Conservation (phyloP, 2,888 invertebrate species). For the Platycheirus albimanus region DNA sequence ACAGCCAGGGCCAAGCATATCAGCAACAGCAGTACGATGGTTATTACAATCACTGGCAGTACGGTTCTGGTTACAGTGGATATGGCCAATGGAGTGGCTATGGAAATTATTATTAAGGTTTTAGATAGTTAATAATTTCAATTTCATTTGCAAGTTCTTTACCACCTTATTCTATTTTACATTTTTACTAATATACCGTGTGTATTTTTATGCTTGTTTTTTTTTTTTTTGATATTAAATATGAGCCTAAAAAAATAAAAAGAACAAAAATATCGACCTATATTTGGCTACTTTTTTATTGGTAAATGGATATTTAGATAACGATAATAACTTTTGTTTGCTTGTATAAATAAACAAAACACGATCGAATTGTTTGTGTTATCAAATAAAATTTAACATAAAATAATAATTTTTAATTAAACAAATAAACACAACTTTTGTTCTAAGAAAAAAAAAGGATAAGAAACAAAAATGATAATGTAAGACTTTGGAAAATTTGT, state of each 20-base stretch:
- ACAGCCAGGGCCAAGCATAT: slow-evolving; percentile 78
- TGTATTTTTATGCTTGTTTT: too few species aligned
- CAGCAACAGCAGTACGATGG: slow-evolving; percentile 84
- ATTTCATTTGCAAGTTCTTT: slow-evolving; percentile 23
- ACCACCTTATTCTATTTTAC: too few species aligned
- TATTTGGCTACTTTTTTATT: neutral
- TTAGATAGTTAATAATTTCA: slow-evolving; percentile 21
- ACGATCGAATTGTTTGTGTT: neutral
- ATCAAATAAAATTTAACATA: neutral
- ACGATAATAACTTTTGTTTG: neutral
- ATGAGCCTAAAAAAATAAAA: too few species aligned
- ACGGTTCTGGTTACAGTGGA: slow-evolving; percentile 84
- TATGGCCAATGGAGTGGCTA: slow-evolving; percentile 86
- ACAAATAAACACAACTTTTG: too few species aligned
- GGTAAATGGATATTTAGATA: neutral
- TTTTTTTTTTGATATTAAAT: too few species aligned
- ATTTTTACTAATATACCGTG: too few species aligned
- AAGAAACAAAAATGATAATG: neutral
- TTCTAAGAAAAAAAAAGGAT: slow-evolving; percentile 9
- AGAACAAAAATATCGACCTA: slow-evolving; percentile 38
- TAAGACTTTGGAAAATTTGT: neutral
- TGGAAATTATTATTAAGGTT: slow-evolving; percentile 80
- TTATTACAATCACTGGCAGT: slow-evolving; percentile 86
- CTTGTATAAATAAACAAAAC: slow-evolving; percentile 5
- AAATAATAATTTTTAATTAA: neutral